Evolutionary conservation across 2,113 vertebrate species (phyloP), one percentile per base, ranked within the genome.

Genomic region (Triplophysa siluroides): DNA sequence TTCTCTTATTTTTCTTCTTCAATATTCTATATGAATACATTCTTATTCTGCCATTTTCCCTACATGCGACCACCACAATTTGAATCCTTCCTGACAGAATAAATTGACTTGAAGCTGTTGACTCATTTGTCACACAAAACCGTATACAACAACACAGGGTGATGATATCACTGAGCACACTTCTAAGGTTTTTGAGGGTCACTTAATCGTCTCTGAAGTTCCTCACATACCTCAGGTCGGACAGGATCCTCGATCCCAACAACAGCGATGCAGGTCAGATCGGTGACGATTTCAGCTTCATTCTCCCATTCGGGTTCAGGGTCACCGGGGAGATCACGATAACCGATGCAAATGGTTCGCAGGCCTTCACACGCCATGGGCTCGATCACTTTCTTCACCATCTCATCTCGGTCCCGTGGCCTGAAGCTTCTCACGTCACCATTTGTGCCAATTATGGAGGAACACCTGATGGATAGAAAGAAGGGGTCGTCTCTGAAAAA

Each of bases 171-270:
- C 33, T 45, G 43, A 45, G 43, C 10, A 45, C 43, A 11, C 10
- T 1, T 45, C 43, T 45, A 3, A 45, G 11, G 43, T 12, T 12
- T 45, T 38, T 38, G 6, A 6, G 29, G 33, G 33, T 38, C 33
- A 38, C 16, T 5, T 6, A 1, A 18, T 54, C 13, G 13, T 54
- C 6, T 19, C 14, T 54, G 50, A 54, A 16, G 13, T 23, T n/a
- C 16, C 43, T 2, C 8, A 14, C 68, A 8, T 86, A 97, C 95
- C 95, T 97, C 95, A 0, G 95, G 96, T 52, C 95, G 88, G 4
- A 96, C 95, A 0, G 96, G 95, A 87, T 96, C 95, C 84, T 96
- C 96, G 14, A 97, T 97, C 76, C 95, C 96, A 14, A 97, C 95
- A 41, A 97, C 92, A 21, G 92, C 88, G 68, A 97, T 94, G 88